A percentile compares a stretch with the other conserved stretches of the same genome.
phyloP scores from a whole-genome alignment of 2,888 invertebrate species.

The Girardia tigrina region DNA sequence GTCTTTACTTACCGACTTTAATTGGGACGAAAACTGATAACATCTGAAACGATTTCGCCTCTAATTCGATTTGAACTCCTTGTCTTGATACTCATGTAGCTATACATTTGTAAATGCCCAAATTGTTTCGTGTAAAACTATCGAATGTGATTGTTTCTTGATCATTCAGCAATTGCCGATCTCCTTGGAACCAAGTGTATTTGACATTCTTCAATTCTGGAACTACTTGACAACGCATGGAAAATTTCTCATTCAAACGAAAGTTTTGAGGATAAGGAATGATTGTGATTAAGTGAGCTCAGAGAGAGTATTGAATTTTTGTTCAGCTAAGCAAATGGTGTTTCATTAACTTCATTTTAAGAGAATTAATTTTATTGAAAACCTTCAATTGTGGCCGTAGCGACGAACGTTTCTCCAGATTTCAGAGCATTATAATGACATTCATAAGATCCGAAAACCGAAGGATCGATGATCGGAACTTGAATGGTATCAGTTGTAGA shows the following conservation, averaged over 20 bases:
- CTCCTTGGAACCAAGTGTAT: neutral
- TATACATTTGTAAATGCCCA: neutral
- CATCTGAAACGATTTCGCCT: neutral
- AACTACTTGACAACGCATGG: neutral
- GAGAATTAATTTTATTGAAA: too few relatives aligned
- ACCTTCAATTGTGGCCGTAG: neutral
- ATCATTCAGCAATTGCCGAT: neutral
- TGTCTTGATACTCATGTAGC: too few relatives aligned
- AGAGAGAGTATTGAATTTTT: neutral
- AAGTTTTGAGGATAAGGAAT: neutral
- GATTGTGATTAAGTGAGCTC: neutral
- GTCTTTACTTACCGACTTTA: neutral
- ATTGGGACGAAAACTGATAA: neutral
- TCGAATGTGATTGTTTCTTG: neutral
- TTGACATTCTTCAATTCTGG: neutral
- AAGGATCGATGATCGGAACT: neutral
- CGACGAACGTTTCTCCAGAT: neutral
- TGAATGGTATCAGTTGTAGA: neutral
- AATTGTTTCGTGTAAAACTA: neutral
- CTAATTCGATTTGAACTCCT: neutral
- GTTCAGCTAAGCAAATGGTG: too few relatives aligned
- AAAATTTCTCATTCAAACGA: neutral
- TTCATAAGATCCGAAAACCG: neutral
- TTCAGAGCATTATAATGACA: neutral
- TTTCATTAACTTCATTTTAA: neutral